Evolutionary conservation across 2,888 invertebrate genomes (phyloP).

Genomic region (Drosophila cognata): DNA sequence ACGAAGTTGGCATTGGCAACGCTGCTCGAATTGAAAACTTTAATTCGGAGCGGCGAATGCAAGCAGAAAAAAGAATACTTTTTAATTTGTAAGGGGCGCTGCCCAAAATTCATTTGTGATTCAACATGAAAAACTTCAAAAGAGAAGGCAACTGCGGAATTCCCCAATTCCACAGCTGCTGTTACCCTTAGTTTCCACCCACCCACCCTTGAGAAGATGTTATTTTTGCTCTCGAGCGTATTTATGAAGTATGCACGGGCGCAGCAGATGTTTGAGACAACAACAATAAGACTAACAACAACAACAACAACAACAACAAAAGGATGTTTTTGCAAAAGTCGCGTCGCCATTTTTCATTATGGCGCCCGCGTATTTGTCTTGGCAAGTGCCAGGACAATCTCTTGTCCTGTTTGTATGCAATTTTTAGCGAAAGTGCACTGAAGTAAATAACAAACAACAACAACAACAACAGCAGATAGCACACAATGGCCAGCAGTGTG

Average conservation of each 20-base stretch:
- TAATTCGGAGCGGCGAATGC: conserved; percentile 4
- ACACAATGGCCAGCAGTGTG: conserved; percentile 50
- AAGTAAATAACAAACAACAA: conserved; percentile 64
- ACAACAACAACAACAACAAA: conserved; percentile 11
- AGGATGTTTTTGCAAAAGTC: conserved; percentile 45
- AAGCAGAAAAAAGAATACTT: conserved; percentile 30
- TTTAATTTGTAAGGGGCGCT: conserved; percentile 43
- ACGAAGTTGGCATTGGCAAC: background rate
- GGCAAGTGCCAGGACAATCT: conserved; percentile 53
- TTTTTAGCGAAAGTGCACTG: conserved; percentile 54
- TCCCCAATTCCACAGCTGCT: conserved; percentile 6
- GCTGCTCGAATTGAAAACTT: conserved; percentile 21
- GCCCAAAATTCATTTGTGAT: conserved; percentile 50
- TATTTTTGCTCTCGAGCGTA: conserved; percentile 45
- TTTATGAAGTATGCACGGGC: conserved; percentile 59
- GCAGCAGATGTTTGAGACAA: conserved; percentile 44
- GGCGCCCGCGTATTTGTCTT: conserved; percentile 70
- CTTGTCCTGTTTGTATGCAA: conserved; percentile 52
- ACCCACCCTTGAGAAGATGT: conserved; percentile 13
- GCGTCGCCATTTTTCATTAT: conserved; percentile 71
- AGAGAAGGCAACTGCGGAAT: conserved; percentile 3
- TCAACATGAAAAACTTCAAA: conserved; percentile 29
- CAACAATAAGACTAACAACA: conserved; percentile 7
- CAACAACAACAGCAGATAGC: conserved; percentile 21
- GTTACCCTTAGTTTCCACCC: background rate